Base-by-base conservation (phyloP, 2,888 invertebrate genomes). In the Nephrocerus scutellatus region DNA sequence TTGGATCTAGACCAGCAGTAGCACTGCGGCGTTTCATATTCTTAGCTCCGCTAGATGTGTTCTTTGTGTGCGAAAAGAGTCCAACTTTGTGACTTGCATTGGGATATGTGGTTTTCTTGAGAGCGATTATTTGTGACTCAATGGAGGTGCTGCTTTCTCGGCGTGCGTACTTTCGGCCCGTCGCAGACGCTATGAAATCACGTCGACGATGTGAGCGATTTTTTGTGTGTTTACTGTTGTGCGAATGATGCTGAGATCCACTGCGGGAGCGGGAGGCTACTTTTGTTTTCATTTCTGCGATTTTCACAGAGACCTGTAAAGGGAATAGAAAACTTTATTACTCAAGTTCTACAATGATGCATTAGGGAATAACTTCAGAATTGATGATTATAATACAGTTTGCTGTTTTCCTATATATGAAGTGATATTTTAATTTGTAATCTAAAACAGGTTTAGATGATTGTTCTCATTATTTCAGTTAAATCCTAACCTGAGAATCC, bases 201-300 rank as follows among this genome's bases (percentile, higher is more conserved):
- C 64, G 51, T 5, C 62, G 53, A 2, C 60, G 54, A 30, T 62
- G 63, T 4, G 53, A 55, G 20, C 67, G 49, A 39, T 57, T 60
- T 14, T 59, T 62, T 18, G 55, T 44, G 24, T 60, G 62, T 39
- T 62, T 64, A 10, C 56, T 48, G 9, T 47, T 32, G 18, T 43
- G 4, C 23, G 23, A 10, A 22, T 55, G 53, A 31, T 52, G 49
- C 30, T 55, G 51, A 33, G 48, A 62, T 40, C 35, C 59, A 51
- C 43, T 61, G 26, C 74, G 70, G 36, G 71, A 68, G 0, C 77
- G 70, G 6, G 75, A 74, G 1, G 68, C 72, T 2, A 79, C 76
- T 60, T 84, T 84, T 3, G 84, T 84, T 57, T 84, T 86, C 72
- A 86, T 74, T 65, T 88, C 87, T 1, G 86, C 83, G 30, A 87